Conservation (phyloP, 2,797 vertebrate species). For the Margarornis squamiger region DNA sequence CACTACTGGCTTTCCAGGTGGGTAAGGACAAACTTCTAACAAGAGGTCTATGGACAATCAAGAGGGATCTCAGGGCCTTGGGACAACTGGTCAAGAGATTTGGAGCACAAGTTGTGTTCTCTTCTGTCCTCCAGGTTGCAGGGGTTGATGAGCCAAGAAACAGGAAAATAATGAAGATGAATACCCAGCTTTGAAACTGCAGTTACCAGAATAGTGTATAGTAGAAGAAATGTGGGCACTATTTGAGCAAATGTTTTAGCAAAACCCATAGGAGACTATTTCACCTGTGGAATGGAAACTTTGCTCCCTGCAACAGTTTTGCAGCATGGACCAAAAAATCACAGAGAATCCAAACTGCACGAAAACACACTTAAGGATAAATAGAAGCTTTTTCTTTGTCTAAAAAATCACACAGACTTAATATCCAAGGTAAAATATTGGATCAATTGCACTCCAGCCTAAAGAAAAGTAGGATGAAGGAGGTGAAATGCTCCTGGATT, state of each 20-base stretch:
- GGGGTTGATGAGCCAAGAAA: not conserved
- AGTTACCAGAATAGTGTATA: not conserved
- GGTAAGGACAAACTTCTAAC: not conserved
- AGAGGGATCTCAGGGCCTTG: not conserved
- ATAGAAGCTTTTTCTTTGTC: not conserved
- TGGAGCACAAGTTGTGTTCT: not conserved
- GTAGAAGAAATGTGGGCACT: not conserved
- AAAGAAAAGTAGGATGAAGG: not conserved
- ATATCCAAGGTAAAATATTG: not conserved
- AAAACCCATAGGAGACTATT: not conserved
- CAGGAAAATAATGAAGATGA: not conserved
- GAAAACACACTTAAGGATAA: not conserved
- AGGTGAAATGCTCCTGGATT: not conserved
- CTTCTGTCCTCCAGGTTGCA: not conserved
- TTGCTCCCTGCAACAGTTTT: not conserved
- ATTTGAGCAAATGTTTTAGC: not conserved
- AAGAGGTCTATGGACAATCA: not conserved
- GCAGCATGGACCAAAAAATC: not conserved
- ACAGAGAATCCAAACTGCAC: not conserved
- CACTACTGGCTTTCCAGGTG: not conserved
- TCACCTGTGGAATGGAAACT: not conserved
- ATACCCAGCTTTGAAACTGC: not conserved
- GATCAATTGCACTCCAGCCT: not conserved
- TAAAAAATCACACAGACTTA: not conserved
- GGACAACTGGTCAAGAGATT: no score